A percentile compares a stretch with the other conserved stretches of the same genome.
Conservation (phyloP, 2,113 vertebrate species). For the Macquaria australasica region DNA sequence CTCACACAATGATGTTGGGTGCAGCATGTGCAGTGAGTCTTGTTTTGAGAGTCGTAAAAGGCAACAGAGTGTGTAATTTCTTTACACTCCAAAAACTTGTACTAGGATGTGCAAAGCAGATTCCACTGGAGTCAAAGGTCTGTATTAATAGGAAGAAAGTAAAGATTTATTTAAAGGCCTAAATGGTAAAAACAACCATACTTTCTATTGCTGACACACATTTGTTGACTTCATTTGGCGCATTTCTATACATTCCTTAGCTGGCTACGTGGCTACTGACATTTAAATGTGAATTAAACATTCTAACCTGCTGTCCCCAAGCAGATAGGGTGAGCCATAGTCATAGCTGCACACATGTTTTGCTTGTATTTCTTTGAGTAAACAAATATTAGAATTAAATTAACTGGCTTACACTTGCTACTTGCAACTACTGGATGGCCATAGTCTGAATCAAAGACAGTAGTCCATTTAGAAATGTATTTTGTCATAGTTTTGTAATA, state of each 20-base stretch:
- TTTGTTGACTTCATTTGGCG: background rate
- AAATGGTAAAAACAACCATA: background rate
- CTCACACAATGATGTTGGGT: background rate
- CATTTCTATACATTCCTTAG: background rate
- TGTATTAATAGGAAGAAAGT: background rate
- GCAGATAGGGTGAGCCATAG: background rate
- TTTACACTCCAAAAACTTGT: slow-evolving; percentile 35
- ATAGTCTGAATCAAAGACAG: background rate
- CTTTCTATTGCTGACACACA: background rate
- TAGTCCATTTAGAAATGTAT: background rate
- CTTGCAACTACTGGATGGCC: background rate
- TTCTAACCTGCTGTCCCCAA: background rate
- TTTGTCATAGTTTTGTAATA: background rate
- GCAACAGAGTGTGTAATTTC: slow-evolving; percentile 25
- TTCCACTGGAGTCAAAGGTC: background rate
- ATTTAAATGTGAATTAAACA: background rate
- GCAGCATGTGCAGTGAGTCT: slow-evolving; percentile 2
- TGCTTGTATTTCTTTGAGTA: background rate
- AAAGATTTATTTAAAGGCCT: background rate
- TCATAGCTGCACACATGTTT: background rate
- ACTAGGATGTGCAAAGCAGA: background rate
- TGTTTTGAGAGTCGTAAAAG: slow-evolving; percentile 32
- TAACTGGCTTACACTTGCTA: background rate
- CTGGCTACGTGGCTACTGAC: background rate
- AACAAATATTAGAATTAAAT: background rate